These are phyloP conservation scores for Chaetops frenatus DNA, from an alignment of 2,113 vertebrate genomes.

Conservation along the genomic window DNA sequence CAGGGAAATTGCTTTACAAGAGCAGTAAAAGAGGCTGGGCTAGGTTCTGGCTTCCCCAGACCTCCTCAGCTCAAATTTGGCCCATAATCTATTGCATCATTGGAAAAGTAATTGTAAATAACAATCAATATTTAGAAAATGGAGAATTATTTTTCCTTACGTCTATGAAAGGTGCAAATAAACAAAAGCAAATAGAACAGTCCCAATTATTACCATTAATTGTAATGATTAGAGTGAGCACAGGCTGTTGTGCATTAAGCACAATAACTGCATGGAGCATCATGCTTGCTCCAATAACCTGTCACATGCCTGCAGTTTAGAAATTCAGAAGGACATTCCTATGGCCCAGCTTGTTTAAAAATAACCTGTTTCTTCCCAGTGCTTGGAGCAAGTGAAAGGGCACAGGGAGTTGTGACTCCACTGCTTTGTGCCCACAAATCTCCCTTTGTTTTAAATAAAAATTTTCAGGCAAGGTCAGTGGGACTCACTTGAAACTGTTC, in stretches of 20 bases:
- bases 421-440: background rate
- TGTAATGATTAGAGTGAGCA: background rate
- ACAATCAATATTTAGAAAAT: background rate
- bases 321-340: background rate
- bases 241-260: background rate
- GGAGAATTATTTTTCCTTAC: background rate
- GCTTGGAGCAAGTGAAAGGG: background rate
- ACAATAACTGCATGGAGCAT: background rate
- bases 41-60: background rate
- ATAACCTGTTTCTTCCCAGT: background rate
- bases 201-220: background rate
- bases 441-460: background rate
- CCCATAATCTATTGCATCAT: background rate
- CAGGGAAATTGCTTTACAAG: background rate
- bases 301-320: background rate
- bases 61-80: background rate
- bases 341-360: background rate
- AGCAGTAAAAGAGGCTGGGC: background rate
- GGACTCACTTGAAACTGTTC: constrained; percentile 17
- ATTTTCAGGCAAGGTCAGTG: background rate
- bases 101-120: background rate
- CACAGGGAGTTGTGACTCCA: background rate
- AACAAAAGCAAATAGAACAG: background rate
- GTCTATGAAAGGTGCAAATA: background rate
- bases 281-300: background rate